phyloP scores from a whole-genome alignment of 2,888 invertebrate species.

The Dynastes hyllus region DNA sequence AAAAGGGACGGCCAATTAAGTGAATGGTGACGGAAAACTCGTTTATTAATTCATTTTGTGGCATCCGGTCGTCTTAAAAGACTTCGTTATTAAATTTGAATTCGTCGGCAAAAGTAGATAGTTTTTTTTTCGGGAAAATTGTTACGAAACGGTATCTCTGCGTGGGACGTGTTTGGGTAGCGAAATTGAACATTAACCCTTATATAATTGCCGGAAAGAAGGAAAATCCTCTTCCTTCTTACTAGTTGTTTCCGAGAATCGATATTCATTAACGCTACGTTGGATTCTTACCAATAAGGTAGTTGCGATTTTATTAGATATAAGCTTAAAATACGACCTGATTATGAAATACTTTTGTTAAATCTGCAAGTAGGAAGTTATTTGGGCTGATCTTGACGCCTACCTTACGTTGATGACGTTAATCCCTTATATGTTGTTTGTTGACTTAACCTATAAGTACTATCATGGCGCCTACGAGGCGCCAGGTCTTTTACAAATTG shows the following conservation, averaged over 20 bases:
- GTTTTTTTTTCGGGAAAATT: constrained; percentile 2
- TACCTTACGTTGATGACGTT: no score
- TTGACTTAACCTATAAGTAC: no score
- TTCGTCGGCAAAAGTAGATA: background rate
- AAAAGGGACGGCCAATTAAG: background rate
- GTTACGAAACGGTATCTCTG: background rate
- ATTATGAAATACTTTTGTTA: no score
- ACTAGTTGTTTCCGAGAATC: background rate
- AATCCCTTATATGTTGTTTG: no score
- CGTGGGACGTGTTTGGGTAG: constrained; percentile 2
- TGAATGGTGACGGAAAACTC: constrained; percentile 2
- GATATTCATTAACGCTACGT: background rate
- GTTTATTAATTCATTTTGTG: constrained; percentile 18
- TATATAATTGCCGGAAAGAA: background rate
- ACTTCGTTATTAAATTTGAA: constrained; percentile 9
- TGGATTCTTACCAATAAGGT: no score
- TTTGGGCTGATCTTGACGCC: no score
- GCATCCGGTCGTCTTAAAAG: background rate
- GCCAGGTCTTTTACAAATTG: no score
- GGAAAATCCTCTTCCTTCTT: background rate
- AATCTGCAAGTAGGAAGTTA: no score
- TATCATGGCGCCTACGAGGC: no score
- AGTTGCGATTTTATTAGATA: no score
- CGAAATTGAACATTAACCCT: constrained; percentile 2
- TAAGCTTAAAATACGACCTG: no score